These are phyloP conservation scores for Xyrauchen texanus DNA, from an alignment of 2,113 vertebrate species.

Conservation along the genomic window DNA sequence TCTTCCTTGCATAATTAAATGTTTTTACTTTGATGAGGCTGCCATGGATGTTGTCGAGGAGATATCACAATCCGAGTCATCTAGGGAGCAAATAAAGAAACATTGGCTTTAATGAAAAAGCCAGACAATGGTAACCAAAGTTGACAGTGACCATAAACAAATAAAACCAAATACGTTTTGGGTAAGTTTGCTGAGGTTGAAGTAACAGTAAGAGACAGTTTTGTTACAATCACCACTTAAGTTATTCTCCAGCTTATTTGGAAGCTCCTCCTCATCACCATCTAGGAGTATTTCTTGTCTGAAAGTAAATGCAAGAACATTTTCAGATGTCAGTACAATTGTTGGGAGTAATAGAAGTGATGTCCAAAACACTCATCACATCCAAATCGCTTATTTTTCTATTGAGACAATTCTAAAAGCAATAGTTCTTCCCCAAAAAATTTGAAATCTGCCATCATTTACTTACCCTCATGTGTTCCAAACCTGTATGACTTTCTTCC, in stretches of 20 bases:
- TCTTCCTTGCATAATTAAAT: not conserved
- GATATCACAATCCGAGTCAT: constrained; percentile 70
- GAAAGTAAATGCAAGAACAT: not conserved
- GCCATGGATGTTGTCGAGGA: constrained; percentile 63
- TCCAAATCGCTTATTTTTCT: too few relatives aligned
- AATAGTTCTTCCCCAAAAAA: too few relatives aligned
- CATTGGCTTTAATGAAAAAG: constrained; percentile 38
- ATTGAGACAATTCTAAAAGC: too few relatives aligned
- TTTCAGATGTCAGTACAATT: not conserved
- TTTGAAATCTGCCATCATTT: too few relatives aligned
- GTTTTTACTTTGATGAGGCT: constrained; percentile 73
- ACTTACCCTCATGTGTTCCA: too few relatives aligned
- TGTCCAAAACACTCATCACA: not conserved
- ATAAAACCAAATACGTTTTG: not conserved
- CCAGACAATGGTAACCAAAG: constrained; percentile 45
- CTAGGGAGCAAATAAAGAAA: constrained; percentile 61
- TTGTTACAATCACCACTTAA: constrained; percentile 67
- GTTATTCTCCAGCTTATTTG: constrained; percentile 77
- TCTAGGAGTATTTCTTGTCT: constrained; percentile 64
- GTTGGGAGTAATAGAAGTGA: not conserved
- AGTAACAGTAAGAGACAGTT: not conserved
- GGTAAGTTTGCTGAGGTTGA: not conserved
- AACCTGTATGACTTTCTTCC: too few relatives aligned
- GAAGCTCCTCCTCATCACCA: constrained; percentile 80
- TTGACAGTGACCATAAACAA: not conserved